Evolutionary conservation across 2,797 vertebrate genomes (phyloP), one percentile per base, ranked within the genome.

Genomic region (Muscicapa comitata): DNA sequence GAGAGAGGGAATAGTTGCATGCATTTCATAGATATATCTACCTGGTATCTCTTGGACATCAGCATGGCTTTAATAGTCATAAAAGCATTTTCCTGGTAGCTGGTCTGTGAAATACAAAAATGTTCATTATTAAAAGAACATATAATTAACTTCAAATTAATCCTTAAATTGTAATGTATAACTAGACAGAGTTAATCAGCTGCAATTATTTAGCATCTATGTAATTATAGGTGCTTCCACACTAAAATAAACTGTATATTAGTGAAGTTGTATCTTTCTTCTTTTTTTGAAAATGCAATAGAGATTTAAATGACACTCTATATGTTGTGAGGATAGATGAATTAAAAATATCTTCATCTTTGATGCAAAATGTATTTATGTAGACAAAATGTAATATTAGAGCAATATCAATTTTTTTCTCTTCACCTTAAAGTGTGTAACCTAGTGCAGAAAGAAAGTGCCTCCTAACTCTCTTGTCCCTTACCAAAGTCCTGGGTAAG

Each of bases 111-210:
- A 95, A 90, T 93, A 67, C 59, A 31, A 61, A 95, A 96, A 90
- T 95, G 28, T 85, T 93, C 16, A 45, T 40, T 93, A 79, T 87
- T 93, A 93, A 70, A 93, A 91, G 37, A 83, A 90, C 53, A 80
- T 91, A 85, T 79, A 94, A 94, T 96, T 94, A 57, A 85, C n/a
- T 78, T 97, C 31, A 95, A 94, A 89, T 81, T 25, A 75, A 75
- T 92, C 86, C 94, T 94, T 79, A 96, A 95, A 94, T 95, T 93
- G 37, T 67, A 96, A 94, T 94, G 90, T 96, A 88, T 83, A 67
- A 45, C 90, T 95, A 92, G 86, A 66, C 28, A 62, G 66, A 89
- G 25, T 71, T 94, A 80, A 78, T 63, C 78, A 94, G 9, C 50
- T 90, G 16, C 24, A 10, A 33, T 92, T 92, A 65, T 70, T 96